Evolutionary conservation across 2,113 vertebrate species (phyloP).

Genomic region (Orientallactaga bullata): DNA sequence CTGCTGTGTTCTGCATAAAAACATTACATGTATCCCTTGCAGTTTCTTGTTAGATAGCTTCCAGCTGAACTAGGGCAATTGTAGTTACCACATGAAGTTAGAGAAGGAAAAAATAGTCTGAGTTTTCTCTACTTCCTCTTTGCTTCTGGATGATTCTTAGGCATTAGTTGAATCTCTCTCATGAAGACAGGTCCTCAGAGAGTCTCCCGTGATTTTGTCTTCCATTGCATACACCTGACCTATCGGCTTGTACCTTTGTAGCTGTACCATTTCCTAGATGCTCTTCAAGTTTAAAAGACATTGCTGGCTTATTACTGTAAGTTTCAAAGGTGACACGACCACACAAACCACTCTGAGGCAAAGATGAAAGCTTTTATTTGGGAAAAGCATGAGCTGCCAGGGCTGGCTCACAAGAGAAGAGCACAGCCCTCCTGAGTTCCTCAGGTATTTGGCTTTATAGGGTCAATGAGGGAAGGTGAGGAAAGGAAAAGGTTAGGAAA

Average conservation of each 20-base stretch:
- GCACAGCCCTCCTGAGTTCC: no score
- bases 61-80: background rate
- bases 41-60: background rate
- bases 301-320: background rate
- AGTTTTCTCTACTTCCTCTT: background rate
- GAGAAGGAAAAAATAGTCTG: background rate
- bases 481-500: no score
- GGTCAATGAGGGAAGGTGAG: no score
- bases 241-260: background rate
- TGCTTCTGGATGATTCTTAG: background rate
- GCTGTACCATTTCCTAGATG: background rate
- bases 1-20: background rate
- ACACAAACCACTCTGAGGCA: no score
- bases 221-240: background rate
- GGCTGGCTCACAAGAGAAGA: no score
- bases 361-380: no score
- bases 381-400: no score
- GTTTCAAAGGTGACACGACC: no score
- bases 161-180: background rate
- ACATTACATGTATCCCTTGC: background rate
- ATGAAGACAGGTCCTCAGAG: background rate
- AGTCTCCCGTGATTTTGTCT: background rate
- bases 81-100: fast-evolving
- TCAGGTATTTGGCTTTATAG: no score
- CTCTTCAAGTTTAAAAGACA: background rate